Percentiles rank a stretch among this genome's conserved stretches.
Evolutionary conservation across 2,888 invertebrate species (phyloP).

Genomic region (Tenthredo scrophulariae): DNA sequence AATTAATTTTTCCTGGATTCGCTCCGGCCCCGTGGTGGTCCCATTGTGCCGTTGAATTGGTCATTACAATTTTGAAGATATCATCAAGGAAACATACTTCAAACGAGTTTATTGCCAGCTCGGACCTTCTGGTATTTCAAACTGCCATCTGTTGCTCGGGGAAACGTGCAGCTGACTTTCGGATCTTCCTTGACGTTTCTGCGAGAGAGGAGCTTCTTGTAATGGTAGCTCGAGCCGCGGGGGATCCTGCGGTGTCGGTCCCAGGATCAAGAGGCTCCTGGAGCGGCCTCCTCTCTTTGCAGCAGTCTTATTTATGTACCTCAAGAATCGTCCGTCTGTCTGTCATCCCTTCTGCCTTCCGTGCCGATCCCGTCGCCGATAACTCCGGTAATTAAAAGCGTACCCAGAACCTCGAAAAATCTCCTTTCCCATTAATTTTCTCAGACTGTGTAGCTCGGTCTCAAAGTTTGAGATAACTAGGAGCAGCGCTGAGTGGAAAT

Average conservation of each 20-base stretch:
- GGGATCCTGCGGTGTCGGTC: constrained; percentile 60
- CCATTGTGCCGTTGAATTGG: constrained; percentile 65
- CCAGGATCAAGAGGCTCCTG: constrained; percentile 50
- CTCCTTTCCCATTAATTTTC: constrained; percentile 39
- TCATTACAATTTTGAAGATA: constrained; percentile 64
- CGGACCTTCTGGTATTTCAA: constrained; percentile 50
- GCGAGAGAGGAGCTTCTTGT: constrained; percentile 54
- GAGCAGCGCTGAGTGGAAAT: background rate
- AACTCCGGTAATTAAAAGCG: constrained; percentile 50
- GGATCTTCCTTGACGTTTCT: constrained; percentile 44
- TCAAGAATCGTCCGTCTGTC: constrained; percentile 42
- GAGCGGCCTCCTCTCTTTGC: constrained; percentile 42
- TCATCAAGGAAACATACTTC: constrained; percentile 60
- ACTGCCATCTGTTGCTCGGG: constrained; percentile 52
- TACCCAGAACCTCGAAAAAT: constrained; percentile 42
- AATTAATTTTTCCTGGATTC: constrained; percentile 63
- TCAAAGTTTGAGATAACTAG: background rate
- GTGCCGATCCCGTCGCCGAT: constrained; percentile 52
- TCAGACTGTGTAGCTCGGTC: background rate
- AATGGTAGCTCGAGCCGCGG: constrained; percentile 67
- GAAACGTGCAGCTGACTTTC: constrained; percentile 50
- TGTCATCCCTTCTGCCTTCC: constrained; percentile 53
- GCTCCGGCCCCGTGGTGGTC: constrained; percentile 55
- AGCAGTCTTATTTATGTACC: constrained; percentile 52
- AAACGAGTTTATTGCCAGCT: constrained; percentile 55